phyloP scores from a whole-genome alignment of 2,888 invertebrate genomes.

The Sphaerophoria rueppellii region DNA sequence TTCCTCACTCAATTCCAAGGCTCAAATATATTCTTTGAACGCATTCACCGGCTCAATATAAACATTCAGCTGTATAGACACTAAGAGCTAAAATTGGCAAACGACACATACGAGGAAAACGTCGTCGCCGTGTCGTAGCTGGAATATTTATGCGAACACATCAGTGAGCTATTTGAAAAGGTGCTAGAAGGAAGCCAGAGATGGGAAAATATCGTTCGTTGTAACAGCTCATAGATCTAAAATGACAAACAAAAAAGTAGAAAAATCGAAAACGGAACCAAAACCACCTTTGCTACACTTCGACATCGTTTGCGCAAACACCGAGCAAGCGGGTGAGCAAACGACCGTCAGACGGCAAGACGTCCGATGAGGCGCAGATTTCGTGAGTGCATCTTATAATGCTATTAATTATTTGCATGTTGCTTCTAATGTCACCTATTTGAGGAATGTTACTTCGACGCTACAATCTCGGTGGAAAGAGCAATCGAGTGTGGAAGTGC shows the following conservation, averaged over 20 bases:
- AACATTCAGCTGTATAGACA: constrained; percentile 8
- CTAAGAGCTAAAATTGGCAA: constrained; percentile 38
- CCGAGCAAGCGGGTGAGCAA: constrained; percentile 53
- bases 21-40: constrained; percentile 20
- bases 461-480: constrained; percentile 51
- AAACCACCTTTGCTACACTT: constrained; percentile 66
- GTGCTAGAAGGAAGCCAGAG: constrained; percentile 54
- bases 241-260: constrained; percentile 15
- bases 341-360: neutral
- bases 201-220: constrained; percentile 70
- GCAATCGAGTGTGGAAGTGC: constrained; percentile 28
- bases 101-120: constrained; percentile 56
- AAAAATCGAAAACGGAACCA: constrained; percentile 21
- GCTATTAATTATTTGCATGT: constrained; percentile 82
- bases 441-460: constrained; percentile 66
- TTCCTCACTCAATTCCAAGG: constrained; percentile 35
- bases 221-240: constrained; percentile 70
- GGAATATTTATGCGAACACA: constrained; percentile 69
- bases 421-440: constrained; percentile 80
- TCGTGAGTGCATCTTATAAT: constrained; percentile 82
- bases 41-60: constrained; percentile 10
- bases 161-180: constrained; percentile 53
- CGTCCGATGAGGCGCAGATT: constrained; percentile 77
- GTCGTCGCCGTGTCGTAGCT: constrained; percentile 22
- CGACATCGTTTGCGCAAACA: constrained; percentile 72